Conservation (phyloP, 2,888 invertebrate species). For the Synergus umbraculus region DNA sequence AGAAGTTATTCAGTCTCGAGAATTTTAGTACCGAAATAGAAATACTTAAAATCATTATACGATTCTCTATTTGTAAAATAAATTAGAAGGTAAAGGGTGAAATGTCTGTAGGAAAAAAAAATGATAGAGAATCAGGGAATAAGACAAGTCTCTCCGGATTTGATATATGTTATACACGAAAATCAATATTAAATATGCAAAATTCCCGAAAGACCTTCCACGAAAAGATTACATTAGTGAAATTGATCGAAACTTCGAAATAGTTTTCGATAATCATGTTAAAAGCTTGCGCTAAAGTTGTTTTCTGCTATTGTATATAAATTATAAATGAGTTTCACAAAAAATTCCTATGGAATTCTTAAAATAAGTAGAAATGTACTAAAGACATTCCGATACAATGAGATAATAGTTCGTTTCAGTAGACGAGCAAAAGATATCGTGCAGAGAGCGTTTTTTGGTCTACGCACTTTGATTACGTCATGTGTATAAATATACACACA, state of each 20-base stretch:
- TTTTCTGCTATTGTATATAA: neutral
- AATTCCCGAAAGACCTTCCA: constrained; percentile 14
- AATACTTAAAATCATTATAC: neutral
- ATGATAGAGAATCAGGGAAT: neutral
- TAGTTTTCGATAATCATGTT: constrained; percentile 8
- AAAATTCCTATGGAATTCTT: neutral
- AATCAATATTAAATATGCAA: constrained; percentile 26
- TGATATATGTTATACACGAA: constrained; percentile 9
- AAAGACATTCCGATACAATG: neutral
- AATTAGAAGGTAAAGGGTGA: neutral
- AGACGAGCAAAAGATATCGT: constrained; percentile 9
- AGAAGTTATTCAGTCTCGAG: neutral
- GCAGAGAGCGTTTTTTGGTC: constrained; percentile 5
- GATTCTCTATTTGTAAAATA: neutral
- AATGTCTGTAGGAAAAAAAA: neutral
- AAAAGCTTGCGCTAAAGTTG: neutral
- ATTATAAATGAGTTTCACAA: neutral
- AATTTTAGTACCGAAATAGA: neutral
- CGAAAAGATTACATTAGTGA: constrained; percentile 18
- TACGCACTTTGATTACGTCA: constrained; percentile 33
- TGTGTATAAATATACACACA: neutral
- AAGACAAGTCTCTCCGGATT: neutral
- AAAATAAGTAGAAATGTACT: neutral
- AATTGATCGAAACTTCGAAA: constrained; percentile 13
- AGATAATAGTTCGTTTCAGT: neutral